These are phyloP conservation scores for Lycia hirtaria DNA, from an alignment of 2,888 invertebrate species.

Conservation along the genomic window DNA sequence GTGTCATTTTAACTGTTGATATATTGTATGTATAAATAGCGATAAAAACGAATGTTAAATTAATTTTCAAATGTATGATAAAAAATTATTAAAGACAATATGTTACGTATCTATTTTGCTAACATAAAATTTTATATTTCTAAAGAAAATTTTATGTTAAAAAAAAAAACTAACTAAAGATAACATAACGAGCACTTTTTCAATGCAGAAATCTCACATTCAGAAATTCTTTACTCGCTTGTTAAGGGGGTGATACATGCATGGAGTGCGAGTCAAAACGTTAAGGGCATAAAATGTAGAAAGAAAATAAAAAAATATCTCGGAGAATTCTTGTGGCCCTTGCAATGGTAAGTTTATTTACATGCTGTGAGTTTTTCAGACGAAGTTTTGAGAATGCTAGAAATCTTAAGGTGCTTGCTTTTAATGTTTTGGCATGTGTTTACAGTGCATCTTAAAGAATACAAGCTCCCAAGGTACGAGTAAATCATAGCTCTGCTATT, in stretches of 20 bases:
- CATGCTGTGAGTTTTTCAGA: conserved; percentile 52
- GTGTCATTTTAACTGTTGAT: too few relatives aligned
- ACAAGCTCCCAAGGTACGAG: background rate
- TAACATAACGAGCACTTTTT: conserved; percentile 50
- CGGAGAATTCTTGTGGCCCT: conserved; percentile 52
- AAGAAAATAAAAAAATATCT: conserved; percentile 47
- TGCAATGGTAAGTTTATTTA: conserved; percentile 50
- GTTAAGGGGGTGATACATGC: conserved; percentile 58
- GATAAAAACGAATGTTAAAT: too few relatives aligned
- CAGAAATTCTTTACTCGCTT: conserved; percentile 52
- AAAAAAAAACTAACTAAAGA: conserved; percentile 38
- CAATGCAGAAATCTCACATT: conserved; percentile 50
- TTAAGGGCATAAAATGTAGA: conserved; percentile 59
- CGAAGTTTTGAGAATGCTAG: conserved; percentile 46
- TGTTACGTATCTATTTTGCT: background rate
- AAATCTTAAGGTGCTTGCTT: conserved; percentile 30
- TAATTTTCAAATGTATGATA: too few relatives aligned
- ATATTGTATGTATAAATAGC: too few relatives aligned
- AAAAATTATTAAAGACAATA: too few relatives aligned
- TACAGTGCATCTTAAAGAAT: conserved; percentile 7
- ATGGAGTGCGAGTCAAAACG: conserved; percentile 59
- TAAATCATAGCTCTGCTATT: background rate
- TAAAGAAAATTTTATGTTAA: conserved; percentile 20
- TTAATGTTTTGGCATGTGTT: conserved; percentile 19
- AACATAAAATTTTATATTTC: background rate